Conservation (phyloP, 2,888 invertebrate species). For the Ophioninae sp. region DNA sequence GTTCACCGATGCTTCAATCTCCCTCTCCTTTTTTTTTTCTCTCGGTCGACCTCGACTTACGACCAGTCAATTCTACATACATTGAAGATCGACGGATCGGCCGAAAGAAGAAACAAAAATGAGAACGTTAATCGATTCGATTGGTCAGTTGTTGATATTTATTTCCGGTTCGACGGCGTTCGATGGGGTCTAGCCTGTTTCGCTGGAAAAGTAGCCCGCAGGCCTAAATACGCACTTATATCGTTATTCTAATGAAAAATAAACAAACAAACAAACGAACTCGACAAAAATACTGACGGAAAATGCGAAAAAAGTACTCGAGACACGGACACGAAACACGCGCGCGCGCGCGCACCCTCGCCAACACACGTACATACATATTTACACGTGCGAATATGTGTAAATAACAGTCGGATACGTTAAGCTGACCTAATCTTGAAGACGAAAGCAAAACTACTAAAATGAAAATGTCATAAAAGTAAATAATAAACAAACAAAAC, state of each 20-base stretch:
- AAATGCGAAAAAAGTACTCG: constrained; percentile 39
- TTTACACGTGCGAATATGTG: too few relatives aligned
- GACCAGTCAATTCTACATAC: neutral
- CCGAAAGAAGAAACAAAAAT: too few relatives aligned
- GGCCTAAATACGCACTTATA: constrained; percentile 78
- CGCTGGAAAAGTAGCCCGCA: constrained; percentile 79
- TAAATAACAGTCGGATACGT: too few relatives aligned
- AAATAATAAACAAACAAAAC: constrained; percentile 7
- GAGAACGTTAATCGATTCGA: too few relatives aligned
- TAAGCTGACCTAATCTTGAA: too few relatives aligned
- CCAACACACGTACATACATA: constrained; percentile 6
- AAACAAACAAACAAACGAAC: constrained; percentile 45
- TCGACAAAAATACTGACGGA: constrained; percentile 13
- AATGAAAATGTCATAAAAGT: neutral
- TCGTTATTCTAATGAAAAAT: constrained; percentile 65
- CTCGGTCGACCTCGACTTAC: too few relatives aligned
- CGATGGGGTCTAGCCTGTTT: constrained; percentile 73
- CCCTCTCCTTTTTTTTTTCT: too few relatives aligned
- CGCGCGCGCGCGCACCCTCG: neutral
- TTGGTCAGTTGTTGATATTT: too few relatives aligned
- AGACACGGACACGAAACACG: constrained; percentile 40
- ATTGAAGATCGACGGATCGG: too few relatives aligned
- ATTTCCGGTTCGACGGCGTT: too few relatives aligned
- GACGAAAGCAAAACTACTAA: too few relatives aligned
- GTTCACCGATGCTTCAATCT: too few relatives aligned